Conservation (phyloP, 2,113 vertebrate species). For the Bubo scandiacus region DNA sequence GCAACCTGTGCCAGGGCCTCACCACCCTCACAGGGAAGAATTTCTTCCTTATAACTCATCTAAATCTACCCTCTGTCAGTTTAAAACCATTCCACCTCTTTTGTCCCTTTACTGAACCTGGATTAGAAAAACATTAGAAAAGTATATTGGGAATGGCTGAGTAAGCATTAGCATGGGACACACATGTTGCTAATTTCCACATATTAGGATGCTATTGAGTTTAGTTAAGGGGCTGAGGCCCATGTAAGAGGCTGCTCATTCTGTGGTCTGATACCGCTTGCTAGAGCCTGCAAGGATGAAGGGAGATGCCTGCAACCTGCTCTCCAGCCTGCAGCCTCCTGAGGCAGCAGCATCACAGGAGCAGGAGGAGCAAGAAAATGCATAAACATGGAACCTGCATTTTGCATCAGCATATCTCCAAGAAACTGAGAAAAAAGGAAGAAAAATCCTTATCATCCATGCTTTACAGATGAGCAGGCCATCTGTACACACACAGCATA, state of each 20-base stretch:
- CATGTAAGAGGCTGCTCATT: background rate
- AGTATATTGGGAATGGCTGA: background rate
- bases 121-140: background rate
- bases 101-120: background rate
- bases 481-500: background rate
- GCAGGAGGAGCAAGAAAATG: background rate
- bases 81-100: background rate
- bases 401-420: background rate
- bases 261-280: background rate
- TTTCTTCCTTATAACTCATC: too few species aligned
- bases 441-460: background rate
- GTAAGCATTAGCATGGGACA: background rate
- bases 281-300: background rate
- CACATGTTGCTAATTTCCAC: background rate
- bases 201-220: background rate
- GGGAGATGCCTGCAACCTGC: background rate
- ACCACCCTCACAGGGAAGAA: too few species aligned
- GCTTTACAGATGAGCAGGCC: background rate
- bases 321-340: background rate
- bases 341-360: background rate
- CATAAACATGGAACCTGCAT: background rate
- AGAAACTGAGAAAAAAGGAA: background rate
- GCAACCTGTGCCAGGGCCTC: too few species aligned
- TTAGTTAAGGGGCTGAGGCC: background rate
- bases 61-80: too few species aligned